These are phyloP conservation scores for Ganaspis sp. DNA, from an alignment of 1,140 invertebrate genomes.

Conservation along the genomic window DNA sequence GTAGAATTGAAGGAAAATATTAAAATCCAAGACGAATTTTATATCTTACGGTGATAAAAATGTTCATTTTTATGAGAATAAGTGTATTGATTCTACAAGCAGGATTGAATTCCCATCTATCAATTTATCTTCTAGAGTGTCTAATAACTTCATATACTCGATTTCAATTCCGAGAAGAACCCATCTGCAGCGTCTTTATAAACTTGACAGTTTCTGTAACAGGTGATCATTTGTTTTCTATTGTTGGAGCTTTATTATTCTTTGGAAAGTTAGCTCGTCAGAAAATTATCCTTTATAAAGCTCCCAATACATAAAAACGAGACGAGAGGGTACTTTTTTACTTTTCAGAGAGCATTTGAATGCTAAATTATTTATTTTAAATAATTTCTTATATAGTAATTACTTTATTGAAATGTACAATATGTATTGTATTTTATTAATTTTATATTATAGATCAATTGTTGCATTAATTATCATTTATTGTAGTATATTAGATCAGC, in stretches of 20 bases:
- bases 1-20: no score
- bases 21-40: no score
- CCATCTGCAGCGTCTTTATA: background rate
- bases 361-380: background rate
- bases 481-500: no score
- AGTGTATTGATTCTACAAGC: background rate
- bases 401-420: no score
- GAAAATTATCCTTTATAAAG: background rate
- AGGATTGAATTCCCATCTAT: conserved; percentile 5
- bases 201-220: conserved; percentile 19
- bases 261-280: background rate
- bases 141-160: conserved; percentile 23
- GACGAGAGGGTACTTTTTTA: background rate
- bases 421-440: no score
- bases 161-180: background rate
- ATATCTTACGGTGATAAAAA: no score
- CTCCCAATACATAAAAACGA: background rate
- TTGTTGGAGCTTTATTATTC: background rate
- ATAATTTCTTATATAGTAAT: no score
- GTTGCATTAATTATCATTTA: no score
- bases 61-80: background rate
- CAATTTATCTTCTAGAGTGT: background rate
- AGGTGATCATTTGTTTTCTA: conserved; percentile 17
- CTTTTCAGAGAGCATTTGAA: background rate
- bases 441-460: no score